Base-by-base conservation (phyloP, 2,113 vertebrate species). In the Cephalopholis sonnerati region DNA sequence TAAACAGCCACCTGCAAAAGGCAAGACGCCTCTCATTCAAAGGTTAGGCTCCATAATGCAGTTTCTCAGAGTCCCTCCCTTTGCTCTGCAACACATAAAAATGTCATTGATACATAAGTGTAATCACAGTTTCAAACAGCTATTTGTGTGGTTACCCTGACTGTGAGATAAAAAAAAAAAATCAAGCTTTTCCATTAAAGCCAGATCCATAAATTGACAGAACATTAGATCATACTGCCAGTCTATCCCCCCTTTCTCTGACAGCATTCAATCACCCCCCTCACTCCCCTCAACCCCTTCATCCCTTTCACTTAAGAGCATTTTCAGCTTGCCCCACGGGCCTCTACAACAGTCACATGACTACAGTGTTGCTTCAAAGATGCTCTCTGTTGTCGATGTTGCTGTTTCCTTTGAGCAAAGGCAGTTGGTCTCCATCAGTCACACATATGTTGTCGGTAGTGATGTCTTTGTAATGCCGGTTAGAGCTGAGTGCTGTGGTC, bases 371-470 rank as follows among this genome's bases (percentile, higher is more conserved):
- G 81, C 86, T 78, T 62, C 76, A 64, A 61, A 78, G 79, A 82
- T 68, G 62, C 75, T 82, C 82, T 85, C 82, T 87, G 67, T 83
- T 84, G 89, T 75, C 58, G 46, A 68, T 74, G 63, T 32, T 62
- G 77, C 87, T 77, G 87, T 74, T 80, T 73, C 81, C 76, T 89
- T 88, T 73, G 50, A 84, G 84, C 51, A 67, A 65, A 86, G 76
- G 64, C 83, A 83, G 87, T 91, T 86, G 86, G 76, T 70, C 72
- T 79, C 87, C 85, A 92, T 93, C 94, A 92, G 90, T 93, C 94
- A 93, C 92, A 93, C 94, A 93, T 92, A 91, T 94, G 93, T 55
- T 92, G 84, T 89, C 87, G 79, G 82, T 82, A 91, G 90, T 81
- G 84, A 77, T 58, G 82, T 85, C 89, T 92, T 92, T 93, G 91